Base-by-base conservation (phyloP, 2,113 vertebrate species). In the Sapayoa aenigma region DNA sequence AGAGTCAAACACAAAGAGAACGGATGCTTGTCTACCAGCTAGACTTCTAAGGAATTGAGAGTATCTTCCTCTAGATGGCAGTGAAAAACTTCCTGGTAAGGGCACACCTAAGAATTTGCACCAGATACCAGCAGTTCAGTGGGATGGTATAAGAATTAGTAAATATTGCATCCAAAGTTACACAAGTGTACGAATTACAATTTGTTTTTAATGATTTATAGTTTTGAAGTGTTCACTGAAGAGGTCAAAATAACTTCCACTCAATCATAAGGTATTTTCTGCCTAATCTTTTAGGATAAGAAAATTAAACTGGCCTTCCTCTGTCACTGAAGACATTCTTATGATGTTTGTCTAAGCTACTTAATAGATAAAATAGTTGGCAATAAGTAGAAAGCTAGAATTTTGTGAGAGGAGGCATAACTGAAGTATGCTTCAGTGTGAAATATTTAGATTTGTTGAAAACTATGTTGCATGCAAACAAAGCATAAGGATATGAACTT, bases 11-110 rank as follows among this genome's bases (percentile, higher is more conserved):
- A 74, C 24, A 65, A 9, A 59, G 25, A 46, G 25, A 86, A 86
- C 0, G 6, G 35, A 78, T 37, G 30, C 9, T n/a, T 41, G 31
- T 62, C 37, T 71, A 87, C 37, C 71, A 80, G 35, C 14, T 55
- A 75, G 18, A 75, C 46, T 27, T 72, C 53, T 49, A 41, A 78
- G 37, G 39, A 78, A 79, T 69, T 92, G 42, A 42, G n/a, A 74
- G 28, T 39, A 46, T 49, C 47, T 82, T 89, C 96, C 96, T 94
- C 95, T 95, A 97, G 95, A 84, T 96, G 97, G 96, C 96, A 97
- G 93, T 69, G 95, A 90, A 89, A 96, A 95, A 56, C 79, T 62
- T 95, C 30, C 69, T 60, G 60, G 76, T 59, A 86, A 78, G 27
- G 42, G 63, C 33, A 30, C 24, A 44, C 1, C 5, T 18, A 90